Evolutionary conservation across 2,797 vertebrate species (phyloP), one percentile per base, ranked within the genome.

Genomic region (Bradypodion ventrale): DNA sequence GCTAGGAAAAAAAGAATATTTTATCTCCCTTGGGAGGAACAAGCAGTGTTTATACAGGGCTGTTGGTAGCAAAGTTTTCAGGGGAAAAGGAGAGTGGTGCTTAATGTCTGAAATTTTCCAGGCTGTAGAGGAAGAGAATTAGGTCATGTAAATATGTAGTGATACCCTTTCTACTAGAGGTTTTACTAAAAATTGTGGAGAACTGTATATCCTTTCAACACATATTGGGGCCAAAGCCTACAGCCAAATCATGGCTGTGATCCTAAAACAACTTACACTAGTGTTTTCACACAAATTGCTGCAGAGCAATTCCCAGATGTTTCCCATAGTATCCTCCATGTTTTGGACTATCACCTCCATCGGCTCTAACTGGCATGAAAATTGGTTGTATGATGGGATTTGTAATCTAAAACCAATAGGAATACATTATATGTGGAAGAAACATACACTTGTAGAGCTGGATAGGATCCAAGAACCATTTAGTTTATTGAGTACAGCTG

Each of bases 131-230:
- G 83, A 87, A 87, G 79, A 77, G 59, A 84, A 56, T 65, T 84
- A 83, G 83, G 59, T 84, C 74, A 60, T 73, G 66, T 78, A 81
- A 87, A 82, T 87, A 87, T 81, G 66, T 76, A 84, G 66, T 84
- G 46, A 73, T 80, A 21, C 25, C 70, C 65, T 37, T 80, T 72
- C 49, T 66, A 73, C 73, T 81, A 63, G 59, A 81, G 74, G 46
- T 66, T 72, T 44, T 65, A 35, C 72, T 80, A 75, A 56, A 87
- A 83, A 69, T 49, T 68, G 42, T 75, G 35, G 44, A 63, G 29
- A 2, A 75, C 60, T 87, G 65, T 44, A 77, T 37, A 70, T 29
- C 13, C 35, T 87, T 84, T 42, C n/a, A 80, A 72, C 76, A 42
- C 49, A 12, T 80, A 73, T 46, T 49, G 29, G n/a, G 60, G 56